Evolutionary conservation across 2,888 invertebrate genomes (phyloP).

Genomic region (Graphium colonna): DNA sequence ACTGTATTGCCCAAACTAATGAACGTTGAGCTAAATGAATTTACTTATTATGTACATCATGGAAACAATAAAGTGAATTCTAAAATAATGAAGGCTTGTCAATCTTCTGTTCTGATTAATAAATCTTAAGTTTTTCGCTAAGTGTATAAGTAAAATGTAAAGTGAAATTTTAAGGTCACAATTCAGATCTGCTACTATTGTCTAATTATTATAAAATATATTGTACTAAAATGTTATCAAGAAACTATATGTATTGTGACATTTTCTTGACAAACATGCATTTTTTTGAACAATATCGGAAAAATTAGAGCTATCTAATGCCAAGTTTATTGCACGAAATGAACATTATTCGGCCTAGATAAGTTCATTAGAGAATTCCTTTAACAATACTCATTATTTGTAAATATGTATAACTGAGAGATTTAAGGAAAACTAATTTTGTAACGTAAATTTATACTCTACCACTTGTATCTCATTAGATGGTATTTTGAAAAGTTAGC

Average conservation of each 20-base stretch:
- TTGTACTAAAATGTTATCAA: background rate
- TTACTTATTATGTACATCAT: background rate
- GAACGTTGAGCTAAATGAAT: background rate
- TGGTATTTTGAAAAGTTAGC: slow-evolving; percentile 74
- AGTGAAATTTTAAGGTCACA: no score
- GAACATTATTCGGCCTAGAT: slow-evolving; percentile 3
- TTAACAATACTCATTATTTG: slow-evolving; percentile 74
- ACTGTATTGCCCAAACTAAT: background rate
- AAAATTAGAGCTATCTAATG: background rate
- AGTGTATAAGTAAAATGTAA: background rate
- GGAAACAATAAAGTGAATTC: background rate
- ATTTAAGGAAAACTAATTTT: slow-evolving; percentile 52
- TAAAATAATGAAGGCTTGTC: background rate
- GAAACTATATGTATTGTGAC: background rate
- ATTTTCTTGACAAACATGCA: background rate
- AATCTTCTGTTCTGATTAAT: background rate
- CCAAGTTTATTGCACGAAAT: no score
- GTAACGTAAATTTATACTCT: slow-evolving; percentile 70
- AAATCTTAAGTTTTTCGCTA: background rate
- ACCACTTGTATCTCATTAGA: slow-evolving; percentile 79
- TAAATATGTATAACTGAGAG: slow-evolving; percentile 60
- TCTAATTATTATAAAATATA: no score
- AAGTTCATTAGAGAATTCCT: slow-evolving; percentile 29
- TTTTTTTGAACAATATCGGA: background rate
- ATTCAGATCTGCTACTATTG: no score